phyloP scores from a whole-genome alignment of 2,113 vertebrate genomes.

The Chiloscyllium plagiosum region DNA sequence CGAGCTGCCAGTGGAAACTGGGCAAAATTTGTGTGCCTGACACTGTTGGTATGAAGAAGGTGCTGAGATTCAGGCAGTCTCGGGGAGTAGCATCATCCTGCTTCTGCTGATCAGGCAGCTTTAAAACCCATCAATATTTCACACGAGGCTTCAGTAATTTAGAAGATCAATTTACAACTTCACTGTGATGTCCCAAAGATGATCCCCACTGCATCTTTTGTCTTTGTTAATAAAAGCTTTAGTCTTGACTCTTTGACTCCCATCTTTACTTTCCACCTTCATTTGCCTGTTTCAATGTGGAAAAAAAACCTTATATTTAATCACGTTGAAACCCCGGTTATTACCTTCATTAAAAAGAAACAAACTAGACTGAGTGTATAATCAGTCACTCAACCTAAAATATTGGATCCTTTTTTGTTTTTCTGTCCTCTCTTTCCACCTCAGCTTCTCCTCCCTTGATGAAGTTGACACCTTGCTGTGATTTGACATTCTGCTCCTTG shows the following conservation, averaged over 20 bases:
- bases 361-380: neutral
- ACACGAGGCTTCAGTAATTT: neutral
- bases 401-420: neutral
- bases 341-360: neutral
- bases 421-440: neutral
- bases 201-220: neutral
- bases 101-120: neutral
- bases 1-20: neutral
- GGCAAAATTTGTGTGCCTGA: neutral
- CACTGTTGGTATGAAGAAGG: neutral
- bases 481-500: neutral
- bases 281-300: neutral
- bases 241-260: neutral
- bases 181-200: neutral
- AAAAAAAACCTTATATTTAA: neutral
- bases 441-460: neutral
- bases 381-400: neutral
- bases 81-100: neutral
- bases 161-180: neutral
- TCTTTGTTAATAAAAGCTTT: neutral
- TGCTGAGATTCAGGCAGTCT: neutral
- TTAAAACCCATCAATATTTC: neutral
- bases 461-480: neutral
- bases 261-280: neutral
- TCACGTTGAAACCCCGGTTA: neutral